phyloP scores from a whole-genome alignment of 2,888 invertebrate species.

The Torymus aiolomorphi region DNA sequence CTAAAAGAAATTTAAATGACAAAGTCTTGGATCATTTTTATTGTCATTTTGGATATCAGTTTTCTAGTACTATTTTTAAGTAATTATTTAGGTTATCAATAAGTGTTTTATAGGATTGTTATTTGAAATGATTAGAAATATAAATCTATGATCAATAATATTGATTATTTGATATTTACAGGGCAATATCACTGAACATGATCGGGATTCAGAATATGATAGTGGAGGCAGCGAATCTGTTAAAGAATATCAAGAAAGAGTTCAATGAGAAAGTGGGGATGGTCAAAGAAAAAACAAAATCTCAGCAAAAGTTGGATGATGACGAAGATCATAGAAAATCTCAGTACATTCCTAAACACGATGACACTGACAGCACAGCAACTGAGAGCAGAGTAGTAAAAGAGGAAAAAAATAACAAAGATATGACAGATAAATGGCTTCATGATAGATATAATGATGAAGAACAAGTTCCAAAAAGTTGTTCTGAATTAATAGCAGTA shows the following conservation, averaged over 20 bases:
- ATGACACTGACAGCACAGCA: constrained; percentile 93
- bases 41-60: neutral
- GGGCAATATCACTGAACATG: constrained; percentile 71
- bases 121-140: no score
- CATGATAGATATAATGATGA: constrained; percentile 91
- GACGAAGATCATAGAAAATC: constrained; percentile 97
- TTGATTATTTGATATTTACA: constrained; percentile 53
- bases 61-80: no score
- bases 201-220: constrained; percentile 72
- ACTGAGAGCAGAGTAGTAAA: constrained; percentile 77
- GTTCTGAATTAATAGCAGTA: constrained; percentile 87
- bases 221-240: constrained; percentile 71
- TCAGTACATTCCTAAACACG: constrained; percentile 98
- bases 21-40: neutral
- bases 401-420: constrained; percentile 78
- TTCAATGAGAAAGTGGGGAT: constrained; percentile 71
- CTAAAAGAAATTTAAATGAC: neutral
- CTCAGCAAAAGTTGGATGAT: constrained; percentile 88
- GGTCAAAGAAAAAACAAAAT: constrained; percentile 77
- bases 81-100: no score
- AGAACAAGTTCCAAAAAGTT: constrained; percentile 90
- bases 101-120: no score
- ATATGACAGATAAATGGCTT: constrained; percentile 85
- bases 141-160: neutral
- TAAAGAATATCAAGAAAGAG: constrained; percentile 72